Evolutionary conservation across 1,140 invertebrate species (phyloP).

Genomic region (Brachionus plicatilis): DNA sequence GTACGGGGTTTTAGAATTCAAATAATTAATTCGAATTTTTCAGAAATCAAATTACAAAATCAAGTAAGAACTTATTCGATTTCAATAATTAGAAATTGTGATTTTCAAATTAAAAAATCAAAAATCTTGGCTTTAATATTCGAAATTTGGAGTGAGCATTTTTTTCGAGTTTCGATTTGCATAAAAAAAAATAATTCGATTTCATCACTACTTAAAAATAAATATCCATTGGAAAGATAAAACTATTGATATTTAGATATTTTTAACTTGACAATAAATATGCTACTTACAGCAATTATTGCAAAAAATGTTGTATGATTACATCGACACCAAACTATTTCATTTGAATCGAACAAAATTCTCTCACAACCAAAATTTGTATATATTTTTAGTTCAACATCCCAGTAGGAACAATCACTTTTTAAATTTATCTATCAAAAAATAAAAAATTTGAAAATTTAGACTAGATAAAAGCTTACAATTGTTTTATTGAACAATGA

Average conservation of each 20-base stretch:
- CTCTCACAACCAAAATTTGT: background rate
- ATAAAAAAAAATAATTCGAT: too few relatives aligned
- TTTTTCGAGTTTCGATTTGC: too few relatives aligned
- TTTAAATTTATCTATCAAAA: background rate
- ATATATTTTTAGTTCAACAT: background rate
- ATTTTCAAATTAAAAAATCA: too few relatives aligned
- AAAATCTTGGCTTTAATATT: too few relatives aligned
- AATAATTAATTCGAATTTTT: too few relatives aligned
- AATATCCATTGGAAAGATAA: background rate
- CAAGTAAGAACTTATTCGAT: too few relatives aligned
- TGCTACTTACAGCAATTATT: background rate
- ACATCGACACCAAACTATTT: background rate
- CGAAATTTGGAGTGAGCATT: too few relatives aligned
- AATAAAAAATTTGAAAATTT: background rate
- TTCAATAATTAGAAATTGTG: too few relatives aligned
- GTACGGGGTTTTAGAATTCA: too few relatives aligned
- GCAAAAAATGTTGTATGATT: constrained; percentile 23
- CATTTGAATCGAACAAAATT: background rate
- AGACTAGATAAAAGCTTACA: background rate
- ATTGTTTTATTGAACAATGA: background rate
- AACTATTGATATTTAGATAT: too few relatives aligned
- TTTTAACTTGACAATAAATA: too few relatives aligned
- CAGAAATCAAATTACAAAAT: too few relatives aligned
- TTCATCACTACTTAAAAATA: background rate
- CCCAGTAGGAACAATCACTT: background rate